Conservation (phyloP, 1,140 invertebrate genomes). For the Melitaea cinxia region DNA sequence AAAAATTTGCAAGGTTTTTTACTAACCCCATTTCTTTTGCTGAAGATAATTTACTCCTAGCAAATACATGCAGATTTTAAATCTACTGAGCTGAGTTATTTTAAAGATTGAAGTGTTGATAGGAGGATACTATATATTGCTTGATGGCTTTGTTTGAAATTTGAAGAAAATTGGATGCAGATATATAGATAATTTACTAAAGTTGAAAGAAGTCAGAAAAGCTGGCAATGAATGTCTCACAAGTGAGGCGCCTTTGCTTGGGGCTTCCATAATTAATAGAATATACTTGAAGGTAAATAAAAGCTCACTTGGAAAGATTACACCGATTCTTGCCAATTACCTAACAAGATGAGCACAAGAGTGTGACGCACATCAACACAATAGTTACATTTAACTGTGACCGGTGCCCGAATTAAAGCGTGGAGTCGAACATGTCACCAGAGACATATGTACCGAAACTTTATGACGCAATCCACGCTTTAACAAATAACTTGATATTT, state of each 20-base stretch:
- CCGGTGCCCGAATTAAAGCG: conserved; percentile 54
- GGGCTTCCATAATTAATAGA: conserved; percentile 54
- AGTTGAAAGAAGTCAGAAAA: conserved; percentile 57
- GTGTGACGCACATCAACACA: conserved; percentile 80
- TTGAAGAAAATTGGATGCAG: conserved; percentile 29
- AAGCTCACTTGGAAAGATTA: conserved; percentile 71
- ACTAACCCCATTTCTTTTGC: conserved; percentile 14
- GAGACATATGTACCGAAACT: conserved; percentile 30
- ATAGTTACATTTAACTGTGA: conserved; percentile 69
- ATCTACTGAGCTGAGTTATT: conserved; percentile 34
- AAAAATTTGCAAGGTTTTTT: conserved; percentile 28
- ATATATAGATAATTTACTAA: conserved; percentile 25
- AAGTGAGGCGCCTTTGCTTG: conserved; percentile 78
- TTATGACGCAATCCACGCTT: conserved; percentile 43
- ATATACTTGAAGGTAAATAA: conserved; percentile 53
- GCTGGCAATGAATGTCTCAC: conserved; percentile 72
- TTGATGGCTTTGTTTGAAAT: conserved; percentile 33
- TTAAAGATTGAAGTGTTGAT: conserved; percentile 32
- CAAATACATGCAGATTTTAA: conserved; percentile 28
- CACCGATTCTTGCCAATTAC: conserved; percentile 67
- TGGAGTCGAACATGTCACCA: conserved; percentile 42
- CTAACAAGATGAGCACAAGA: conserved; percentile 75
- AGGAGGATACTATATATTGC: conserved; percentile 29
- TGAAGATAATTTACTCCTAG: conserved; percentile 28
- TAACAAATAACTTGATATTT: conserved; percentile 39